phyloP scores from a whole-genome alignment of 2,113 vertebrate species.

The Nibea coibor region DNA sequence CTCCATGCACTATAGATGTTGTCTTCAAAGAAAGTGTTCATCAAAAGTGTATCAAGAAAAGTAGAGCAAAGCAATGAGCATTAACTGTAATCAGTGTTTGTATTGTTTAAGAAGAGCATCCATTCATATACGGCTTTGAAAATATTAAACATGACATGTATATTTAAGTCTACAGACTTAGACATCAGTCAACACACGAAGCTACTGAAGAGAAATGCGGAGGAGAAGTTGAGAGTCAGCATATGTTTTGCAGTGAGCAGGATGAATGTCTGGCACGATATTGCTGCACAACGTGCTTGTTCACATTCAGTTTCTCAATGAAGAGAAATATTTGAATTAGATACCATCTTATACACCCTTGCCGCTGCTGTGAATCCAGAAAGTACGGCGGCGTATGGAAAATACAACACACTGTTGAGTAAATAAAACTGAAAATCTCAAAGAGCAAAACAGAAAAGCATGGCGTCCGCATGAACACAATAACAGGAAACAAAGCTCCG shows the following conservation, averaged over 20 bases:
- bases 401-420: neutral
- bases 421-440: neutral
- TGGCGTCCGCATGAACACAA: neutral
- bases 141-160: no score
- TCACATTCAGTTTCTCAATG: conserved; percentile 6
- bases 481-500: neutral
- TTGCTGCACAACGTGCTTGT: conserved; percentile 2
- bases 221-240: neutral
- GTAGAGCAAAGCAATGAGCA: no score
- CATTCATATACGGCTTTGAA: no score
- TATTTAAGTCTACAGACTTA: no score
- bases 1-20: no score
- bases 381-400: neutral
- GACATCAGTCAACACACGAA: no score
- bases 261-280: conserved; percentile 8
- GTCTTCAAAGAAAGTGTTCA: no score
- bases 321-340: conserved; percentile 8
- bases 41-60: no score
- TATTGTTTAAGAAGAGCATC: no score
- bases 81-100: no score
- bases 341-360: neutral
- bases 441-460: neutral
- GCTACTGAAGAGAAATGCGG: neutral
- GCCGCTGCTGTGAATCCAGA: neutral
- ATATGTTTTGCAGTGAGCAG: conserved; percentile 1